Base-by-base conservation (phyloP, 2,888 invertebrate species). In the Galerucella nymphaeae region DNA sequence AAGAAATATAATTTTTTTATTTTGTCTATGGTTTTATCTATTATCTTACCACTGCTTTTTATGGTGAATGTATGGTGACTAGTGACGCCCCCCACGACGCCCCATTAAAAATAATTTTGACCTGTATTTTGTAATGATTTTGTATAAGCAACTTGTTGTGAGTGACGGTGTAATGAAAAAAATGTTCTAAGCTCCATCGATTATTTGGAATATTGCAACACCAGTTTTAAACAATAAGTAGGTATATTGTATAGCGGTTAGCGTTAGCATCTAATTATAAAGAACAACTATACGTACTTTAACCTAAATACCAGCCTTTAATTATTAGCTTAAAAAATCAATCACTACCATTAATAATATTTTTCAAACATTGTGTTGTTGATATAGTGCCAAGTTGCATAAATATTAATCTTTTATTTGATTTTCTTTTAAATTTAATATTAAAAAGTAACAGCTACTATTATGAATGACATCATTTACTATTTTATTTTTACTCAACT, bases 401-500 rank as follows among this genome's bases (percentile, higher is more conserved):
- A 62, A 20, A 45, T 38, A 8, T 9, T 20, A 18, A 53, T 59
- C n/a, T 59, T 38, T 59, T n/a, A n/a, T 59, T 6, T 0, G 2
- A 38, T 59, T 38, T n/a, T 10, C n/a, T n/a, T 58, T 5, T 13
- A 30, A 30, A 13, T 30, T 59, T 38, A 10, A 38, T 18, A 38
- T 59, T 59, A 30, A 30, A n/a, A 42, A 13, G 14, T 45, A 3
- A 45, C 3, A 45, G 14, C 45, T 59, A 9, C 13, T 38, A 38
- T 11, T 14, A 9, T 14, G 13, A 30, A 68, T 68, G 68, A 68
- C 61, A 61, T 68, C 68, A 68, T 61, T 59, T 16, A 14, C 53
- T 65, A 38, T 65, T 68, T n/a, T 16, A 38, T 57, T 30, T 48
- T 45, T 20, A 55, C 48, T 57, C 45, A 23, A 30, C 20, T 67